Evolutionary conservation across 2,113 vertebrate genomes (phyloP), one percentile per base, ranked within the genome.

Genomic region (Pholis gunnellus): DNA sequence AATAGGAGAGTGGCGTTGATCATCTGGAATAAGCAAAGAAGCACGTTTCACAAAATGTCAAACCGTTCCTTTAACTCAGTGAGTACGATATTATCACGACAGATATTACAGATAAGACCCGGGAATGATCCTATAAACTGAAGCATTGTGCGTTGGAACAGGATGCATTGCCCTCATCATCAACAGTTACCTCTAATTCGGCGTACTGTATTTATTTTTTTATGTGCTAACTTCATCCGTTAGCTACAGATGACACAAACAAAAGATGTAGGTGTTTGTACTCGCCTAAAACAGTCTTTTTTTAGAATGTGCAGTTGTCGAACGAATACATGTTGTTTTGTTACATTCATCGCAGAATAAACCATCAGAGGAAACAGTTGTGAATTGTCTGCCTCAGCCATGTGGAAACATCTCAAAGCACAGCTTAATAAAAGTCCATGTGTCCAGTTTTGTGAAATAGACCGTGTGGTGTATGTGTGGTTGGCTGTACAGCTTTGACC

Each of bases 361-460:
- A 2, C 69, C 44, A 38, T 66, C 61, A 78, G 36, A 79, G 42
- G n/a, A 56, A 74, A 66, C 38, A 57, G 27, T 67, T 74, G 71
- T 74, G 69, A 52, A 57, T 60, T 38, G 48, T 85, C 42, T 74
- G 74, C 57, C 84, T 86, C 60, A 74, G 44, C 66, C 56, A 54
- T 52, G 81, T 72, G 72, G 75, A 75, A 75, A 69, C n/a, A 80
- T 79, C 46, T 56, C 70, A 75, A 8, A 64, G 72, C 70, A 40
- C 31, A 82, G 66, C 59, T 67, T 66, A 85, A 91, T 86, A 78
- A 90, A 84, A 61, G 50, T 78, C 27, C 80, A n/a, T 76, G 77
- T 80, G 78, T 83, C 68, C 48, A 50, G 40, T 71, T 79, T 22
- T 1, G 29, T 69, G 25, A 79, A 65, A 48, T 78, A 69, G 44